A percentile compares a stretch with the other conserved stretches of the same genome.
phyloP scores from a whole-genome alignment of 2,113 vertebrate genomes.

The Axis porcinus region DNA sequence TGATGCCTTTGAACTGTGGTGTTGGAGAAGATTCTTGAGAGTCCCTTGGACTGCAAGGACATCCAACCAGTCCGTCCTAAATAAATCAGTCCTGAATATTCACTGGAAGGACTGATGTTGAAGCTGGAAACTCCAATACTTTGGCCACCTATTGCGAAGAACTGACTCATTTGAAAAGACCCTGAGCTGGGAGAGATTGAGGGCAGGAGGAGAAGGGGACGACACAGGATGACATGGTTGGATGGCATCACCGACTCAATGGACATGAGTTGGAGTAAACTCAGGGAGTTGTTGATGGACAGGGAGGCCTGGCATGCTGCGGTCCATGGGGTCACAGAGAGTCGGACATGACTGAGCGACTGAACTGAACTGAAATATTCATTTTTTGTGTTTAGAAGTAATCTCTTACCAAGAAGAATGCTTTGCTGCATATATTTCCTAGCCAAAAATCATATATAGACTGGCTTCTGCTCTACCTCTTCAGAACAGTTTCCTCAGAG shows the following conservation, averaged over 20 bases:
- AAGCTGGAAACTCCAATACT: neutral
- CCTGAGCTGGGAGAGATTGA: neutral
- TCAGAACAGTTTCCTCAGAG: neutral
- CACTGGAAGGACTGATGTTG: neutral
- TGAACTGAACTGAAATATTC: neutral
- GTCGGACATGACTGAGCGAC: neutral
- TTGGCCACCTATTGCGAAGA: neutral
- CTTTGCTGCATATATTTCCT: neutral
- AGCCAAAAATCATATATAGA: neutral
- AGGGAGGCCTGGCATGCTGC: neutral
- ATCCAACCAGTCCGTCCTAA: neutral
- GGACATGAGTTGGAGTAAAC: neutral
- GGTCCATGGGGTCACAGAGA: neutral
- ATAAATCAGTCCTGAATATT: neutral
- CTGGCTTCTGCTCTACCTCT: neutral
- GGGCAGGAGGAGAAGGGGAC: neutral
- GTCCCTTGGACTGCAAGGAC: neutral
- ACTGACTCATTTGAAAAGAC: neutral
- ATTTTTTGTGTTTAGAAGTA: neutral
- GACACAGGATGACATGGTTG: neutral
- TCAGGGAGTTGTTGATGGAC: neutral
- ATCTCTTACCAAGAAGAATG: neutral
- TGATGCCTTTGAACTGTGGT: neutral
- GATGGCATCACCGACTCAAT: neutral
- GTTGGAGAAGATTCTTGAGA: neutral